Evolutionary conservation across 2,113 vertebrate genomes (phyloP), one percentile per base, ranked within the genome.

Genomic region (Neogale vison): DNA sequence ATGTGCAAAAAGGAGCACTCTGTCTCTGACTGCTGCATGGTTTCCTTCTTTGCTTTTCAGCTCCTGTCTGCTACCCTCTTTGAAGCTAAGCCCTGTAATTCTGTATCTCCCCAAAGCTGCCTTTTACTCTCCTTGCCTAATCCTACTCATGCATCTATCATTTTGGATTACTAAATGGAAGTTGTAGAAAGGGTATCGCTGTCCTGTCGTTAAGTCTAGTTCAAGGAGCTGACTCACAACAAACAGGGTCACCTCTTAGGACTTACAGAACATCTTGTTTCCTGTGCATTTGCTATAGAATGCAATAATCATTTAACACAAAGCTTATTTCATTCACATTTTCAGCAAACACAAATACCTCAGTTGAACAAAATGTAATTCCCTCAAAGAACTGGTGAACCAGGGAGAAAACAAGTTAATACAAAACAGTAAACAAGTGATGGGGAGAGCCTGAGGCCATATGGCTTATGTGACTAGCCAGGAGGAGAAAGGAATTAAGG

Each of bases 171-270:
- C 23, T 36, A 50, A 26, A 4, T 59, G 34, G 18, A 34, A 36
- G 55, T 12, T 55, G 47, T 84, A 18, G 50, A 39, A 23, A 93
- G 69, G 39, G 23, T 7, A 1, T 12, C 1, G 3, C 45, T 88
- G 31, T 20, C 18, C 24, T 67, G 57, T 7, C 3, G 0, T 10
- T 10, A 14, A 80, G 13, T 3, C 26, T 18, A 15, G 39, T 34
- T 67, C 59, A 71, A 11, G n/a, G 14, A 72, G 26, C 26, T 11
- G 31, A 24, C 11, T 69, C 81, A 21, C 11, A 84, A 17, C 10
- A 8, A 4, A 3, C 4, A 0, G 12, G 6, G 14, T 29, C 2
- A 12, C 55, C 45, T 24, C 36, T n/a, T 6, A 31, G 29, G 55
- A 34, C 76, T 84, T 31, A 59, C 17, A 50, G 52, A 31, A 45